phyloP scores from a whole-genome alignment of 2,113 vertebrate genomes.

The Rhea pennata region DNA sequence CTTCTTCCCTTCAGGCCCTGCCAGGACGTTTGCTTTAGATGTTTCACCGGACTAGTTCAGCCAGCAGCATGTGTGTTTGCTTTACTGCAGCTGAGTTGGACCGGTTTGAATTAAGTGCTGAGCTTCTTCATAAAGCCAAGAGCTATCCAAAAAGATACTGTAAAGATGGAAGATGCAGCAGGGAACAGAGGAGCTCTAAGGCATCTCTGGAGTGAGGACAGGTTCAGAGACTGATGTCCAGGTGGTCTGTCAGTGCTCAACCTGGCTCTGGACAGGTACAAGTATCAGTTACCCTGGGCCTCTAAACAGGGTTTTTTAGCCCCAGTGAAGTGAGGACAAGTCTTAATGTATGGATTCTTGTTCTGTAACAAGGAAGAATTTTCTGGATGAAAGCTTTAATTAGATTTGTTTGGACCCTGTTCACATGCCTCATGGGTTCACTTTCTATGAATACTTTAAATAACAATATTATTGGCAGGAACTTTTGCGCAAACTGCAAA shows the following conservation, averaged over 20 bases:
- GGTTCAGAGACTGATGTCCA: not conserved
- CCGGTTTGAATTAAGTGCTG: not conserved
- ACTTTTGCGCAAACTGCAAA: conserved; percentile 58
- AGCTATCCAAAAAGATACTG: not conserved
- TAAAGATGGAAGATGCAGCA: not conserved
- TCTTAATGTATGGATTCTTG: conserved; percentile 43
- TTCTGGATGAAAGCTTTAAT: conserved; percentile 72
- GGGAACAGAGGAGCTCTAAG: not conserved
- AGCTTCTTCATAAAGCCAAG: not conserved
- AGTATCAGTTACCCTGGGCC: not conserved
- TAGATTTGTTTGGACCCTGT: conserved; percentile 62
- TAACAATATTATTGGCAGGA: conserved; percentile 59
- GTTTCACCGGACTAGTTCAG: not conserved
- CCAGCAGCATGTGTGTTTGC: not conserved
- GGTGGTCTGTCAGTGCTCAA: not conserved
- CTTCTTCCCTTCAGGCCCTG: not conserved
- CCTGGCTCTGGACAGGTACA: not conserved
- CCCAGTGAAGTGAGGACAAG: conserved; percentile 49
- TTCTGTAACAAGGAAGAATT: conserved; percentile 57
- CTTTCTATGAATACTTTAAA: conserved; percentile 59
- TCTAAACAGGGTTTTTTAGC: conserved; percentile 5
- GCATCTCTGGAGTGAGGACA: not conserved
- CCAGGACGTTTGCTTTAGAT: not conserved
- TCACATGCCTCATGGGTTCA: conserved; percentile 59
- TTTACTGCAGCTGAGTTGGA: not conserved